phyloP scores from a whole-genome alignment of 2,888 invertebrate genomes.

The Eremobia ochroleuca region DNA sequence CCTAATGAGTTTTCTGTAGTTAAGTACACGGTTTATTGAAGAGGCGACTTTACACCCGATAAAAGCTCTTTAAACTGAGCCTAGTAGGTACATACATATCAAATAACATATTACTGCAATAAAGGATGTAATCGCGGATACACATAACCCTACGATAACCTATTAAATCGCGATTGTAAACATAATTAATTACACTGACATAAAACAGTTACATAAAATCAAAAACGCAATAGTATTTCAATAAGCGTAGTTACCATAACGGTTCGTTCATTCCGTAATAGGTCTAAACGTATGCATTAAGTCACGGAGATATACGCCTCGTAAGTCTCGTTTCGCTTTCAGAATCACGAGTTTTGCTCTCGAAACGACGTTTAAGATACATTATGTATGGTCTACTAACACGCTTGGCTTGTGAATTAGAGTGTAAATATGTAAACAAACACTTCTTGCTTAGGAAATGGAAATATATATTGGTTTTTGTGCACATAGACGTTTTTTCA shows the following conservation, averaged over 20 bases:
- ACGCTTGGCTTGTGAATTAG: slow-evolving; percentile 66
- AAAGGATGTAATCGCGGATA: slow-evolving; percentile 43
- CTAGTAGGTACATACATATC: slow-evolving; percentile 19
- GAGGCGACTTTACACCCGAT: neutral
- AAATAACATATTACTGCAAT: slow-evolving; percentile 25
- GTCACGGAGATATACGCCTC: slow-evolving; percentile 69
- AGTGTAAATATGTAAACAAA: slow-evolving; percentile 70
- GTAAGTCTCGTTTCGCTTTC: slow-evolving; percentile 83
- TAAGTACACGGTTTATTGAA: neutral
- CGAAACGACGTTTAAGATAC: slow-evolving; percentile 76
- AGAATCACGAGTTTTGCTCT: slow-evolving; percentile 87
- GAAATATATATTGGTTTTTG: slow-evolving; percentile 9
- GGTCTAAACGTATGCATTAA: slow-evolving; percentile 69
- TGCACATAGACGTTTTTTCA: neutral
- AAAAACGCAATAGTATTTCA: slow-evolving; percentile 68
- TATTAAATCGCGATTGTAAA: slow-evolving; percentile 49
- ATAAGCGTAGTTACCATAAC: slow-evolving; percentile 67
- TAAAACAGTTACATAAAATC: slow-evolving; percentile 60
- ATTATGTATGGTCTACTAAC: slow-evolving; percentile 64
- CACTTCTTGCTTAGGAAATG: slow-evolving; percentile 11
- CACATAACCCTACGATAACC: slow-evolving; percentile 47
- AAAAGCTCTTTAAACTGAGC: neutral
- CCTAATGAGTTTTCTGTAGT: neutral
- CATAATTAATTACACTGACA: slow-evolving; percentile 56
- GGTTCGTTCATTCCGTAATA: slow-evolving; percentile 67